These are phyloP conservation scores for Lithobius niger DNA, from an alignment of 1,140 invertebrate species.

Conservation along the genomic window DNA sequence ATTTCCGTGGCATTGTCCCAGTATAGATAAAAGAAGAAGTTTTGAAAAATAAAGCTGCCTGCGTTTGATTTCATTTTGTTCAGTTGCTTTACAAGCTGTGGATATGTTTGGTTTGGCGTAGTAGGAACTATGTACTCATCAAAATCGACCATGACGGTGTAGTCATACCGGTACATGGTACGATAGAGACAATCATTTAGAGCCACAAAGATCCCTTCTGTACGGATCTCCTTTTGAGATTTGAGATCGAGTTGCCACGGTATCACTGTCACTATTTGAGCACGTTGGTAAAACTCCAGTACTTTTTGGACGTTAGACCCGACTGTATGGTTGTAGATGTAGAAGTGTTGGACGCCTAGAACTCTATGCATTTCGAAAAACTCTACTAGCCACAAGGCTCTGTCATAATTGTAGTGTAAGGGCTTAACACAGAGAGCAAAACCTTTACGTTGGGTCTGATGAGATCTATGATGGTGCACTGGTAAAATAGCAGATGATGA, in stretches of 20 bases:
- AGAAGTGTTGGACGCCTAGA: slow-evolving; percentile 66
- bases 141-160: slow-evolving; percentile 14
- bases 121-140: slow-evolving; percentile 18
- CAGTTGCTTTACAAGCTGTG: slow-evolving; percentile 15
- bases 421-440: slow-evolving; percentile 7
- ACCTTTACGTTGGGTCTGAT: too few species aligned
- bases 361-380: slow-evolving; percentile 1
- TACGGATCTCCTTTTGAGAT: slow-evolving; percentile 42
- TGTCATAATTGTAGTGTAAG: background rate
- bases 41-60: slow-evolving; percentile 55
- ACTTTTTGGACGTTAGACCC: slow-evolving; percentile 51
- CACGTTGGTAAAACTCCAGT: slow-evolving; percentile 60
- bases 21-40: slow-evolving; percentile 82
- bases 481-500: too few species aligned
- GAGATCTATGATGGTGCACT: too few species aligned
- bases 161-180: slow-evolving; percentile 12
- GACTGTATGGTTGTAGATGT: slow-evolving; percentile 83
- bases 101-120: background rate
- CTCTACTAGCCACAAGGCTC: background rate
- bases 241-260: slow-evolving; percentile 74
- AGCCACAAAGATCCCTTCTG: slow-evolving; percentile 3
- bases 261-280: slow-evolving; percentile 58
- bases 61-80: slow-evolving; percentile 16
- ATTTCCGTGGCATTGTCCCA: slow-evolving; percentile 48
- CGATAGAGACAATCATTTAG: slow-evolving; percentile 18